Conservation (phyloP, 2,888 invertebrate genomes). For the Taenaris catops region DNA sequence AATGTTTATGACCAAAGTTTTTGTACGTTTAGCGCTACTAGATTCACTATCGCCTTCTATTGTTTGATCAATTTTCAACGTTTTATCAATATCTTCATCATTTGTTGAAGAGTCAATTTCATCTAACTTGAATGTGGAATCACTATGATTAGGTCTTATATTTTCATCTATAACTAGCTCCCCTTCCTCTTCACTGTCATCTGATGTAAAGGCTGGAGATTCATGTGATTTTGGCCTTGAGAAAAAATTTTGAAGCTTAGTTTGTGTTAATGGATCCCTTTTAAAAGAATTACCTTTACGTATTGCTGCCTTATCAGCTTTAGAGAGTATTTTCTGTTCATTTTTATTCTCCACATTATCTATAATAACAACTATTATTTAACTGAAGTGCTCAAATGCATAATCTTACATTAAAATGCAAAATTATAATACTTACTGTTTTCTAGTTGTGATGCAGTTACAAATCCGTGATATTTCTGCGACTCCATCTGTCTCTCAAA, state of each 20-base stretch:
- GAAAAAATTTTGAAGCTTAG: slow-evolving; percentile 64
- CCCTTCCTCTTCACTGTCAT: slow-evolving; percentile 48
- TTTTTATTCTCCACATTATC: slow-evolving; percentile 36
- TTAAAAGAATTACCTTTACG: slow-evolving; percentile 69
- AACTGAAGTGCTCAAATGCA: too few species aligned
- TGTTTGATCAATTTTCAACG: slow-evolving; percentile 39
- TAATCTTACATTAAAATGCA: too few species aligned
- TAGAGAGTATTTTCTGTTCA: slow-evolving; percentile 47
- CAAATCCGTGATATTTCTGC: slow-evolving; percentile 40
- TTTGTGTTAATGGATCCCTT: slow-evolving; percentile 69
- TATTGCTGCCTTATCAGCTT: slow-evolving; percentile 64
- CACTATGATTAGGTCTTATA: slow-evolving; percentile 30
- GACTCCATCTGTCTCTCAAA: slow-evolving; percentile 50
- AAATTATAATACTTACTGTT: slow-evolving; percentile 21
- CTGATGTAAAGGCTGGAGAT: slow-evolving; percentile 35
- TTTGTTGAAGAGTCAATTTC: slow-evolving; percentile 28
- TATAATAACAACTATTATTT: too few species aligned
- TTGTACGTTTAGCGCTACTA: slow-evolving; percentile 29
- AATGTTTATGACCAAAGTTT: slow-evolving; percentile 63
- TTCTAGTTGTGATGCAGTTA: slow-evolving; percentile 57
- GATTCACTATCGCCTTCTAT: slow-evolving; percentile 14
- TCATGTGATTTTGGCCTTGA: slow-evolving; percentile 44
- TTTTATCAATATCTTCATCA: slow-evolving; percentile 40
- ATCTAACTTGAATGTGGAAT: slow-evolving; percentile 39
- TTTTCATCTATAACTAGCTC: slow-evolving; percentile 53